Evolutionary conservation across 2,113 vertebrate species (phyloP).

Genomic region (Tragelaphus scriptus): DNA sequence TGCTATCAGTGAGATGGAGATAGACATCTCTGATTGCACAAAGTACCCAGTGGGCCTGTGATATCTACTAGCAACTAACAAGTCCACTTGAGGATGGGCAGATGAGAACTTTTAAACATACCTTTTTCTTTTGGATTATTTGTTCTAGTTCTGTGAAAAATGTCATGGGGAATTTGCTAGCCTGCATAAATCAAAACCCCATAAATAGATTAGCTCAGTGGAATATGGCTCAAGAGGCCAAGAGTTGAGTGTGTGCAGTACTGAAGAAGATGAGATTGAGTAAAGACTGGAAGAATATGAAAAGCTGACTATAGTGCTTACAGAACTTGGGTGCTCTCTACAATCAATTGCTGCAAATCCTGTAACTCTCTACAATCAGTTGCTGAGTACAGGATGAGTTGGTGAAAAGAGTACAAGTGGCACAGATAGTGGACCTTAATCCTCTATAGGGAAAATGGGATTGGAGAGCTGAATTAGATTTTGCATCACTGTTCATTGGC

Average conservation of each 20-base stretch:
- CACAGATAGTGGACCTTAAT: background rate
- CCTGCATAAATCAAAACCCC: background rate
- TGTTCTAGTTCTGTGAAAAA: background rate
- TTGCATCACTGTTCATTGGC: background rate
- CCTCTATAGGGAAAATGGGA: background rate
- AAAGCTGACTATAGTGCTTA: background rate
- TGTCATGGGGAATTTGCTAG: background rate
- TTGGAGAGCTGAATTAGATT: background rate
- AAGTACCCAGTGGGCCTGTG: background rate
- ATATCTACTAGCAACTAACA: background rate
- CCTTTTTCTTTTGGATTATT: background rate
- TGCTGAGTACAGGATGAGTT: background rate
- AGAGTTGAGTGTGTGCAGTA: background rate
- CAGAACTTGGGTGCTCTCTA: background rate
- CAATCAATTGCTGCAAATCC: background rate
- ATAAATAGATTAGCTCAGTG: background rate
- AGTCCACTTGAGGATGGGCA: background rate
- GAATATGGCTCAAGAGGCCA: background rate
- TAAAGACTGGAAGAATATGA: background rate
- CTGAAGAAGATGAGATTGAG: background rate
- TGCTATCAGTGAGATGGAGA: background rate
- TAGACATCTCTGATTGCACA: background rate
- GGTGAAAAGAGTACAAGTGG: background rate
- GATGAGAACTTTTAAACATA: background rate
- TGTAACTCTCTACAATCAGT: background rate